Conservation (phyloP, 2,113 vertebrate species). For the Seriola dumerili region DNA sequence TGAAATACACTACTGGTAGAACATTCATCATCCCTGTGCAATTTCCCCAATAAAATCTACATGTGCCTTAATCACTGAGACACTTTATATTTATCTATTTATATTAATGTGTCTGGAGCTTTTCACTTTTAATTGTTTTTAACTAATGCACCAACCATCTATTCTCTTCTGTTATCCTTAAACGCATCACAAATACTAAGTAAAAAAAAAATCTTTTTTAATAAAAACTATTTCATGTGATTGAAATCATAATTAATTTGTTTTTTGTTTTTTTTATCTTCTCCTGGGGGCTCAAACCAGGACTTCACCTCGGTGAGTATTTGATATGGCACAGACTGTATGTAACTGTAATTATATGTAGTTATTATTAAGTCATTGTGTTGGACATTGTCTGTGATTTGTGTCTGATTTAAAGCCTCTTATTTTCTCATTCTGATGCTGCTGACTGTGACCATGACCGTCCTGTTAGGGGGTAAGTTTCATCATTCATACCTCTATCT, state of each 20-base stretch:
- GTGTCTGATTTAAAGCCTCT: slow-evolving; percentile 30
- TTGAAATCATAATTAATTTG: slow-evolving; percentile 7
- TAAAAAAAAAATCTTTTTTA: too few species aligned
- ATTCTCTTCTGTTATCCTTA: neutral
- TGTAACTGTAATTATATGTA: neutral
- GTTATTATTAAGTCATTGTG: neutral
- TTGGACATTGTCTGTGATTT: neutral
- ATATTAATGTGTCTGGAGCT: too few species aligned
- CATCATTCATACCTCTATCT: neutral
- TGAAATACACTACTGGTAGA: too few species aligned
- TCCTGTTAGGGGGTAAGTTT: slow-evolving; percentile 81
- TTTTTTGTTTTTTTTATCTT: neutral
- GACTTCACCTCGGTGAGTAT: slow-evolving; percentile 88
- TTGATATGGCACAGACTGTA: neutral
- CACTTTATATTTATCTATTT: too few species aligned
- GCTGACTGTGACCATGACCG: slow-evolving; percentile 35
- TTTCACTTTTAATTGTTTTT: too few species aligned
- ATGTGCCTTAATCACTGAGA: too few species aligned
- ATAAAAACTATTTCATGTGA: neutral
- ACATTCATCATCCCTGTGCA: too few species aligned
- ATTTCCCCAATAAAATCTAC: too few species aligned
- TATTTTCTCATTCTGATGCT: slow-evolving; percentile 4
- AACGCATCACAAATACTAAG: neutral
- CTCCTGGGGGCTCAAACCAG: slow-evolving; percentile 56
- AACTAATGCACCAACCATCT: too few species aligned